phyloP scores from a whole-genome alignment of 2,113 vertebrate genomes.

The Genyomyrus donnyi region DNA sequence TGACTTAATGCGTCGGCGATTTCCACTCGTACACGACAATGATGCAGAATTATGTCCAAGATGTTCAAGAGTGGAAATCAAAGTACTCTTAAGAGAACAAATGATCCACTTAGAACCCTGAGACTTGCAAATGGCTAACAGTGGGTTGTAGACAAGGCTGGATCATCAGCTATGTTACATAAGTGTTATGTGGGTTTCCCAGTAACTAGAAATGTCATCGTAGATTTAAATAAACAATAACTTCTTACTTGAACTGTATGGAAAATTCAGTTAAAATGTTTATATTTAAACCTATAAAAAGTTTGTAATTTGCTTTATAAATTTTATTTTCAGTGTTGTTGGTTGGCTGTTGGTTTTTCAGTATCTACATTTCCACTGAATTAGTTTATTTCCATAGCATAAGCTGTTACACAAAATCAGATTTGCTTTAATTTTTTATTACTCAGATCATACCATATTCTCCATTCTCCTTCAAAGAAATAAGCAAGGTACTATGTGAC shows the following conservation, averaged over 20 bases:
- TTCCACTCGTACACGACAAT: neutral
- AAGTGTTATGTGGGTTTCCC: neutral
- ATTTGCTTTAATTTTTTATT: neutral
- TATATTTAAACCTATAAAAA: neutral
- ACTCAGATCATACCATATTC: neutral
- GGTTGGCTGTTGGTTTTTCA: neutral
- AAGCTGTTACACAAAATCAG: neutral
- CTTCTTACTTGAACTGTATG: neutral
- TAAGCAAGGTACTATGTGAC: neutral
- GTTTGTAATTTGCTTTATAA: neutral
- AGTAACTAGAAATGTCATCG: neutral
- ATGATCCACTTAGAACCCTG: neutral
- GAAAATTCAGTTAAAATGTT: neutral
- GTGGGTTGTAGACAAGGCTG: neutral
- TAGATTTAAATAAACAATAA: neutral
- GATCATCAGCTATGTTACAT: neutral
- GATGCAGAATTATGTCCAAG: neutral
- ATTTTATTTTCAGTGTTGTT: neutral
- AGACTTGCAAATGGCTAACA: neutral
- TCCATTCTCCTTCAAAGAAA: neutral
- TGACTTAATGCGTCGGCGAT: neutral
- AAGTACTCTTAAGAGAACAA: neutral
- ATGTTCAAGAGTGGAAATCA: neutral
- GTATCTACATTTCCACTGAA: neutral
- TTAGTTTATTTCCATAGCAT: neutral